These are phyloP conservation scores for Plebejus argus DNA, from an alignment of 2,888 invertebrate genomes.

Conservation along the genomic window DNA sequence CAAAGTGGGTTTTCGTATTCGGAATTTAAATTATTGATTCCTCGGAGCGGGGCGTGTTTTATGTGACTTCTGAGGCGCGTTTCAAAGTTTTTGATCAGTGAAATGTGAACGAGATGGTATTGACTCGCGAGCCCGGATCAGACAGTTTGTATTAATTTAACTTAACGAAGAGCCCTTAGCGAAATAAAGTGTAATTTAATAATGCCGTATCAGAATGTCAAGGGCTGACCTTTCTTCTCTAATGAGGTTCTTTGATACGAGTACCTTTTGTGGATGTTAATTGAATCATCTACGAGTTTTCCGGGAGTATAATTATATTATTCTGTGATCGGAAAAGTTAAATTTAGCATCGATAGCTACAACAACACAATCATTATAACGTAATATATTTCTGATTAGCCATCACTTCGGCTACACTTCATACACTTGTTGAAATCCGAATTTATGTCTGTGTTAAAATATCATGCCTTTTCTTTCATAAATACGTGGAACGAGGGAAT, in stretches of 20 bases:
- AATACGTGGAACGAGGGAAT: too few species aligned
- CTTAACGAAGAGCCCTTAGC: slow-evolving; percentile 27
- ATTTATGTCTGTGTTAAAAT: too few species aligned
- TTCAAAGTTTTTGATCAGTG: slow-evolving; percentile 17
- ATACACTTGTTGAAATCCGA: too few species aligned
- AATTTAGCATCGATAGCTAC: background rate
- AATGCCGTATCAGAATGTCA: slow-evolving; percentile 45
- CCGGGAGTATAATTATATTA: slow-evolving; percentile 8
- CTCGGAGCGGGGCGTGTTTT: background rate
- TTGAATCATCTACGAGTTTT: slow-evolving; percentile 36
- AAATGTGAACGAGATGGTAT: background rate
- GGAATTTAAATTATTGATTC: slow-evolving; percentile 26
- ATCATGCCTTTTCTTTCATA: too few species aligned
- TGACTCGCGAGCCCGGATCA: slow-evolving; percentile 12
- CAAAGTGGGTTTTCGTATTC: slow-evolving; percentile 23
- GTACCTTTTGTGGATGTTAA: slow-evolving; percentile 41
- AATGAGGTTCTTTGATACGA: slow-evolving; percentile 45
- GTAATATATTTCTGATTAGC: too few species aligned
- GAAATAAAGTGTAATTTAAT: slow-evolving; percentile 37
- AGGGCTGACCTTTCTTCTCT: slow-evolving; percentile 47
- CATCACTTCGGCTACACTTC: too few species aligned
- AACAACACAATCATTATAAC: background rate
- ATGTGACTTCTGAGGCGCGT: background rate
- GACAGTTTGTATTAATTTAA: slow-evolving; percentile 27
- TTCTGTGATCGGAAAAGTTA: background rate